phyloP scores from a whole-genome alignment of 2,113 vertebrate species.

The Gila orcuttii region DNA sequence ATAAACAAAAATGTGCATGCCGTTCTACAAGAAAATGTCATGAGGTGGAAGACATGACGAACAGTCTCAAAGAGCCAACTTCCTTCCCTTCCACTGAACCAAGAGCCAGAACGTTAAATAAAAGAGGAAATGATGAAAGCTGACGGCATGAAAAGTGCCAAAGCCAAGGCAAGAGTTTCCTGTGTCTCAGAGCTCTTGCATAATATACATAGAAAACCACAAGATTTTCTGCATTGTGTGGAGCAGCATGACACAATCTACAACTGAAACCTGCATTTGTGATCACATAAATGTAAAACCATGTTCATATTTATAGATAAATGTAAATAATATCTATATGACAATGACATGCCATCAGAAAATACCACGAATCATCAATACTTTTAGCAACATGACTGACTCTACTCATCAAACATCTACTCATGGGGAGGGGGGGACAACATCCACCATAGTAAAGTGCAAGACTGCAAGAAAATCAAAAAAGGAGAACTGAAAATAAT shows the following conservation, averaged over 20 bases:
- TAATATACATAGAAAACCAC: background rate
- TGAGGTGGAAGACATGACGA: slow-evolving; percentile 1
- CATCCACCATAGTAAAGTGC: slow-evolving; percentile 52
- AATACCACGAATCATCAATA: slow-evolving; percentile 16
- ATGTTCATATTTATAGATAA: background rate
- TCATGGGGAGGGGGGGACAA: background rate
- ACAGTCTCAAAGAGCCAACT: background rate
- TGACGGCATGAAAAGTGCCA: slow-evolving; percentile 19
- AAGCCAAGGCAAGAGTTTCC: background rate
- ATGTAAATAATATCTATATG: slow-evolving; percentile 13
- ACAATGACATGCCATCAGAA: background rate
- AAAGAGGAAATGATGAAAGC: slow-evolving; percentile 19
- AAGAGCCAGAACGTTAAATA: background rate
- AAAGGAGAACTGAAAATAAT: slow-evolving; percentile 8
- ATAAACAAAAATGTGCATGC: background rate
- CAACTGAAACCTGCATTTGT: background rate
- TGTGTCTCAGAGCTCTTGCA: slow-evolving; percentile 7
- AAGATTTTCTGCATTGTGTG: background rate
- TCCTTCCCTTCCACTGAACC: background rate
- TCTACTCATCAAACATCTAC: background rate
- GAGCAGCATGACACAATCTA: background rate
- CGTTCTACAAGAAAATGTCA: background rate
- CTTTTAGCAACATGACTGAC: slow-evolving; percentile 4
- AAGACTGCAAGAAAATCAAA: slow-evolving; percentile 37
- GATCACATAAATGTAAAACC: background rate